These are phyloP conservation scores for Drosophila subquinaria DNA, from an alignment of 2,888 invertebrate species.

Conservation along the genomic window DNA sequence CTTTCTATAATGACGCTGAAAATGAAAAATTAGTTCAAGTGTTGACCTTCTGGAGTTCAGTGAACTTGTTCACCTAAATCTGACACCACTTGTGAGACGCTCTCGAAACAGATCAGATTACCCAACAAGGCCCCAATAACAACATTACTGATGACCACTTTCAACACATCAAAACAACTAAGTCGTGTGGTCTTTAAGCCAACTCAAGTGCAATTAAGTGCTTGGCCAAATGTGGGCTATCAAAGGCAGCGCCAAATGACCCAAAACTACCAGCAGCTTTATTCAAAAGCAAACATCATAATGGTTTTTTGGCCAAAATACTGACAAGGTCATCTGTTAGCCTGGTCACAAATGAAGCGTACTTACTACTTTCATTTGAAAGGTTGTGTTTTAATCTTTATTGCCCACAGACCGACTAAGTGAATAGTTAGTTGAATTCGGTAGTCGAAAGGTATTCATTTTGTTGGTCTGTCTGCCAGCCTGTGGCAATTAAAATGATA, in stretches of 20 bases:
- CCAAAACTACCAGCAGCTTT: constrained; percentile 19
- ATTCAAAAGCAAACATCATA: not conserved
- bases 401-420: not conserved
- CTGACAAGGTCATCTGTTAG: not conserved
- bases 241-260: constrained; percentile 45
- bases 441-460: constrained; percentile 29
- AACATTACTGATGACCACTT: constrained; percentile 54
- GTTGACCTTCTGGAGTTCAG: constrained; percentile 63
- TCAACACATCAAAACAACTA: constrained; percentile 31
- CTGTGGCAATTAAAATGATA: constrained; percentile 76
- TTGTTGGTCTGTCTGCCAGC: constrained; percentile 21
- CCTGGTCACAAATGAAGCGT: constrained; percentile 3
- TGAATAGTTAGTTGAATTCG: constrained; percentile 14
- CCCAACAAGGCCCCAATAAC: constrained; percentile 41
- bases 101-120: constrained; percentile 65
- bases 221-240: constrained; percentile 53
- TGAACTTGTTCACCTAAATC: constrained; percentile 66
- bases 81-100: constrained; percentile 60
- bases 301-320: constrained; percentile 2
- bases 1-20: constrained; percentile 1
- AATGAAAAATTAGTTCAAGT: constrained; percentile 6
- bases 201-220: constrained; percentile 68
- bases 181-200: constrained; percentile 23
- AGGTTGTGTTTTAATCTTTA: constrained; percentile 18
- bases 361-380: constrained; percentile 24